A percentile compares a stretch with the other conserved stretches of the same genome.
phyloP scores from a whole-genome alignment of 92 coral and sea anemone genomes.

The Parazoanthus darwini region DNA sequence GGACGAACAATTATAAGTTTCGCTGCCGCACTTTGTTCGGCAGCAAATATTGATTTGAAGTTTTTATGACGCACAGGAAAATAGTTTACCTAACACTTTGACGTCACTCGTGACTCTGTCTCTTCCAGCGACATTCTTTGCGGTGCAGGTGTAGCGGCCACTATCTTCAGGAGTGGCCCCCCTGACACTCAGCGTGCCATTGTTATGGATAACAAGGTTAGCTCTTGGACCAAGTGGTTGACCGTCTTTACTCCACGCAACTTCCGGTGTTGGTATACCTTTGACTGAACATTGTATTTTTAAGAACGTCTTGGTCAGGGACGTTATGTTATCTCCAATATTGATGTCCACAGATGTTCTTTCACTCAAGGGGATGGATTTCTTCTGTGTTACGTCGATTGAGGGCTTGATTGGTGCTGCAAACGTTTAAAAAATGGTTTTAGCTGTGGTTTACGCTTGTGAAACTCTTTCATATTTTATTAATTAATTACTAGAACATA shows the following conservation, averaged over 20 bases:
- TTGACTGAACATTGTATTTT: slow-evolving; percentile 42
- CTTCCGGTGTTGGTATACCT: slow-evolving; percentile 44
- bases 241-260: slow-evolving; percentile 48
- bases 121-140: slow-evolving; percentile 33
- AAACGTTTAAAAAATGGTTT: background rate
- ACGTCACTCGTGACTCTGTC: slow-evolving; percentile 27
- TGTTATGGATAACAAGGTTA: background rate
- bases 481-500: too few species aligned
- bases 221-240: slow-evolving; percentile 2
- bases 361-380: slow-evolving; percentile 35
- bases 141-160: slow-evolving; percentile 48
- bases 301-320: slow-evolving; percentile 40
- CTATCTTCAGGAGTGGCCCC: background rate
- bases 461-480: background rate
- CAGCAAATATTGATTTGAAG: too few species aligned
- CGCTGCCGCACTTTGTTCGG: too few species aligned
- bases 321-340: slow-evolving; percentile 43
- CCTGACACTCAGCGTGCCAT: slow-evolving; percentile 17
- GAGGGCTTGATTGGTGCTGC: background rate
- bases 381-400: background rate
- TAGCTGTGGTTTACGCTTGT: background rate
- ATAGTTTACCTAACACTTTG: slow-evolving; percentile 29
- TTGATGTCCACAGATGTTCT: slow-evolving; percentile 26
- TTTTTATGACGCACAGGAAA: too few species aligned
- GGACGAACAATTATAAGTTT: too few species aligned